Conservation (phyloP, 2,888 invertebrate genomes). For the Keiferia lycopersicella region DNA sequence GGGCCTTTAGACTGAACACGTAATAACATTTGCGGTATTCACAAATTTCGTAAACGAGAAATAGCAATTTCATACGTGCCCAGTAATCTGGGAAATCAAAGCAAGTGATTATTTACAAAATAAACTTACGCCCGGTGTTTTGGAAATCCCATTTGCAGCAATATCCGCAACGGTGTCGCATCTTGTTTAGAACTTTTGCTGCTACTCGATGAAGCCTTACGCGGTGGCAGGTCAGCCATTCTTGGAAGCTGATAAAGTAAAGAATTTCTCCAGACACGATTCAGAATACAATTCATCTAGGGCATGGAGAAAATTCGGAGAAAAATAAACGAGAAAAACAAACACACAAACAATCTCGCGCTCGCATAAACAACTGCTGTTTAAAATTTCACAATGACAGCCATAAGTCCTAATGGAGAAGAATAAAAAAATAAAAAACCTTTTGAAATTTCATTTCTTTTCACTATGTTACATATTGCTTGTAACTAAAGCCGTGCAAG, state of each 20-base stretch:
- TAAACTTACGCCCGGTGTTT: slow-evolving; percentile 92
- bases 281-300: slow-evolving; percentile 45
- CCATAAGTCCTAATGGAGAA: too few relatives aligned
- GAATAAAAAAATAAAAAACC: too few relatives aligned
- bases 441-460: too few relatives aligned
- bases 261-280: slow-evolving; percentile 44
- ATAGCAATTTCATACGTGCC: background rate
- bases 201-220: slow-evolving; percentile 84
- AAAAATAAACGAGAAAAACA: background rate
- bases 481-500: background rate
- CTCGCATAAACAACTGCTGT: background rate
- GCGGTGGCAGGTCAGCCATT: slow-evolving; percentile 89
- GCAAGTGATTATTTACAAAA: background rate
- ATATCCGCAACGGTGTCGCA: slow-evolving; percentile 88
- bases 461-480: background rate
- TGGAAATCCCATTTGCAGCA: slow-evolving; percentile 94
- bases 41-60: background rate
- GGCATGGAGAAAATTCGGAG: slow-evolving; percentile 25
- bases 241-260: slow-evolving; percentile 41
- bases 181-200: slow-evolving; percentile 85
- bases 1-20: slow-evolving; percentile 88
- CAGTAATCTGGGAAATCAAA: background rate
- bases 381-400: too few relatives aligned
- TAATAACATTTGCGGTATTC: background rate
- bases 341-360: slow-evolving; percentile 15